Conservation (phyloP, 30 jellyfish, hydroid and myxozoan species). For the Mastigias papua region DNA sequence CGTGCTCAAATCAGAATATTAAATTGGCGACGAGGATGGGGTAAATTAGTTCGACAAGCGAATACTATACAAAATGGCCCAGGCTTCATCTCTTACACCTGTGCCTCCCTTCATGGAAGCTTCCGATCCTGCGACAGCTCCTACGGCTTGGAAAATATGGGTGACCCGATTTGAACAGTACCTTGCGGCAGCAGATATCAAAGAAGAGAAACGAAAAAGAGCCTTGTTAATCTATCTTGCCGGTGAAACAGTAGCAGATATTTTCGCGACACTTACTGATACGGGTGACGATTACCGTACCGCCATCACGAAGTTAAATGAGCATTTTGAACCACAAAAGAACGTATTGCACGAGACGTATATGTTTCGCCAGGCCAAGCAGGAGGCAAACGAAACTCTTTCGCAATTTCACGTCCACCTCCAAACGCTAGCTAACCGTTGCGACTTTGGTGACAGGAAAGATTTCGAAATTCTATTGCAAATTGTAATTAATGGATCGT, state of each 20-base stretch:
- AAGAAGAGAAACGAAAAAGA: not conserved
- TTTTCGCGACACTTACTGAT: conserved; percentile 44
- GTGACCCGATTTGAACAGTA: no score
- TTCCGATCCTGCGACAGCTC: conserved; percentile 33
- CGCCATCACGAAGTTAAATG: conserved; percentile 20
- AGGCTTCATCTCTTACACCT: not conserved
- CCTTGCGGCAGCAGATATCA: no score
- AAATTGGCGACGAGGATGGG: not conserved
- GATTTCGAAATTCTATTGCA: conserved; percentile 44
- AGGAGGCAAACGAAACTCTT: conserved; percentile 59
- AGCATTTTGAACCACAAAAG: conserved; percentile 55
- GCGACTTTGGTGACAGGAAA: conserved; percentile 58
- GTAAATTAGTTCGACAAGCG: no score
- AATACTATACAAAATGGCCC: not conserved
- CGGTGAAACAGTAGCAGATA: conserved; percentile 77
- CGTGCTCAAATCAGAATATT: no score
- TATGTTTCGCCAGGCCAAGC: conserved; percentile 57
- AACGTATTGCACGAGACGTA: conserved; percentile 45
- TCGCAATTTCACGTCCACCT: conserved; percentile 37
- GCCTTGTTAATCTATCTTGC: conserved; percentile 25
- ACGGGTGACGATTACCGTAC: conserved; percentile 56
- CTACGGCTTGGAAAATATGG: conserved; percentile 43
- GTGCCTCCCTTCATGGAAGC: conserved; percentile 29
- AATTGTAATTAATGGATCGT: conserved; percentile 35
- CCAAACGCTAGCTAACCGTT: conserved; percentile 51